These are phyloP conservation scores for Ennomos fuscantarius DNA, from an alignment of 2,888 invertebrate genomes.

Conservation along the genomic window DNA sequence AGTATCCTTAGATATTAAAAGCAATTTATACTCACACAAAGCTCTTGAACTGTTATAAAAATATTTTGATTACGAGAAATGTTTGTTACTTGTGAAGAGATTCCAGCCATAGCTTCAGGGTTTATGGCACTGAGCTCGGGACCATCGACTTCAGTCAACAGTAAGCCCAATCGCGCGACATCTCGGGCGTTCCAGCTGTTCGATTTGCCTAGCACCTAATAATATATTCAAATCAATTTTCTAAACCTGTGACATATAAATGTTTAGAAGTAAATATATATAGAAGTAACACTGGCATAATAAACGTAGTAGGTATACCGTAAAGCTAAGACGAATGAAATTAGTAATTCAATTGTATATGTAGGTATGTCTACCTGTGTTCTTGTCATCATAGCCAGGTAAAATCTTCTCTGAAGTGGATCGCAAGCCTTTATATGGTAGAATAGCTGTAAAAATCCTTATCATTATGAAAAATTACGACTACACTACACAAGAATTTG, in stretches of 20 bases:
- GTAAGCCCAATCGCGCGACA: slow-evolving; percentile 68
- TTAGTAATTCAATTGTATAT: too few relatives aligned
- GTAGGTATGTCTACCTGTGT: slow-evolving; percentile 59
- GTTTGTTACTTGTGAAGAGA: slow-evolving; percentile 63
- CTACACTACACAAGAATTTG: too few relatives aligned
- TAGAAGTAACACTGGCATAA: too few relatives aligned
- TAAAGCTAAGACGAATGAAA: too few relatives aligned
- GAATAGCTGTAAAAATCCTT: slow-evolving; percentile 59
- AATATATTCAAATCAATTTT: slow-evolving; percentile 19
- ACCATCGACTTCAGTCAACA: slow-evolving; percentile 68
- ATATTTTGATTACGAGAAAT: too few relatives aligned
- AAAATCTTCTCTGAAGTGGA: slow-evolving; percentile 71
- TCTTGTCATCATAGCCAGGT: slow-evolving; percentile 71
- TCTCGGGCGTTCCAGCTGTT: slow-evolving; percentile 77
- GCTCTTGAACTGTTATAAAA: too few relatives aligned
- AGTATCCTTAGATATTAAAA: too few relatives aligned
- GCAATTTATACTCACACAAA: too few relatives aligned
- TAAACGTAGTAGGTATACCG: too few relatives aligned
- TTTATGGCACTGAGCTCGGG: slow-evolving; percentile 63
- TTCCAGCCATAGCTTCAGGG: slow-evolving; percentile 70
- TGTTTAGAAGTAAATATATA: too few relatives aligned
- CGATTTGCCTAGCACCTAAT: slow-evolving; percentile 71
- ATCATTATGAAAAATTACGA: too few relatives aligned
- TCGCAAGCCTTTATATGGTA: slow-evolving; percentile 76
- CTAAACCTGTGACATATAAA: too few relatives aligned